These are phyloP conservation scores for Campoletis raptor DNA, from an alignment of 2,888 invertebrate species.

Conservation along the genomic window DNA sequence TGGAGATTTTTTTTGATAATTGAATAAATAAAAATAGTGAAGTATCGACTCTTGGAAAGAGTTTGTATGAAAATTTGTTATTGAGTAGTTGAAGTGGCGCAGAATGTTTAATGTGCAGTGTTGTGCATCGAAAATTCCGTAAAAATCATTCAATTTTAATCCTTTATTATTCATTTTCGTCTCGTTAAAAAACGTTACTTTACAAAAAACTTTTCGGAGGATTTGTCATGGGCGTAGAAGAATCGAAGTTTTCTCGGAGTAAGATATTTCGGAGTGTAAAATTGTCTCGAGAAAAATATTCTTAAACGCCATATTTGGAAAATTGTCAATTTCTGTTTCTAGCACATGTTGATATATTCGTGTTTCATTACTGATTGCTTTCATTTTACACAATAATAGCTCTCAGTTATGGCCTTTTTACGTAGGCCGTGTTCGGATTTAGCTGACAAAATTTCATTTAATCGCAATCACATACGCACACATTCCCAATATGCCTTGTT, in stretches of 20 bases:
- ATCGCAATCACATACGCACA: slow-evolving; percentile 40
- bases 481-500: slow-evolving; percentile 27
- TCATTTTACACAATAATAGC: slow-evolving; percentile 52
- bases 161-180: slow-evolving; percentile 50
- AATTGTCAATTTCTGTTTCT: slow-evolving; percentile 24
- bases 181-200: slow-evolving; percentile 62
- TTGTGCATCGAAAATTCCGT: slow-evolving; percentile 34
- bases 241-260: not conserved
- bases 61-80: not conserved
- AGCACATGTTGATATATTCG: slow-evolving; percentile 4
- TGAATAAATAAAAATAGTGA: not conserved
- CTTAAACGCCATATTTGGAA: slow-evolving; percentile 10
- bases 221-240: slow-evolving; percentile 21
- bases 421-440: slow-evolving; percentile 56
- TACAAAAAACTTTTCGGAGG: slow-evolving; percentile 52
- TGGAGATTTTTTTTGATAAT: not conserved
- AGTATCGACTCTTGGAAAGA: not conserved
- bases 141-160: slow-evolving; percentile 38
- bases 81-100: not conserved
- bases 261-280: not conserved
- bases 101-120: not conserved
- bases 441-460: slow-evolving; percentile 25
- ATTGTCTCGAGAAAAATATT: slow-evolving; percentile 14
- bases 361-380: slow-evolving; percentile 17
- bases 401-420: slow-evolving; percentile 58